These are phyloP conservation scores for Diorhabda elongata DNA, from an alignment of 1,140 invertebrate genomes.

Conservation along the genomic window DNA sequence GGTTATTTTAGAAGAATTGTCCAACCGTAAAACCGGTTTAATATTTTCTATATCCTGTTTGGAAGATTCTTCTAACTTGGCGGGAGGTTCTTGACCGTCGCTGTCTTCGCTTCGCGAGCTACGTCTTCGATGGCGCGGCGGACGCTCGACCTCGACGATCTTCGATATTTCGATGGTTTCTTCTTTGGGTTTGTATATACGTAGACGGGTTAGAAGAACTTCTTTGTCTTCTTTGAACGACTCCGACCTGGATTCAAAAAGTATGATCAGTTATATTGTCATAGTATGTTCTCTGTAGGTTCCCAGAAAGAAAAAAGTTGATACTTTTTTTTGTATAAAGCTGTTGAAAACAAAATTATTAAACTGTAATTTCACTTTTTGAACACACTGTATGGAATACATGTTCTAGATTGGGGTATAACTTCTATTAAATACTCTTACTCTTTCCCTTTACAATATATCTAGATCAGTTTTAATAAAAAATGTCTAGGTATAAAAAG, in stretches of 20 bases:
- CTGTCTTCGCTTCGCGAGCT: slow-evolving; percentile 28
- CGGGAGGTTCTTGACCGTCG: slow-evolving; percentile 10
- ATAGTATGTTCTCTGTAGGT: no score
- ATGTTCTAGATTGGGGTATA: no score
- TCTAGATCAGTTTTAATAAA: no score
- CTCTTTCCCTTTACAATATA: no score
- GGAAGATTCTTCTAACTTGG: slow-evolving; percentile 5
- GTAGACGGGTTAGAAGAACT: slow-evolving; percentile 39
- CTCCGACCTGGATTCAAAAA: slow-evolving; percentile 58
- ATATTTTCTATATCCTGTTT: slow-evolving; percentile 4
- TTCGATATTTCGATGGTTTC: slow-evolving; percentile 6
- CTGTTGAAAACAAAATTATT: no score
- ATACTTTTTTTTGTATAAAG: no score
- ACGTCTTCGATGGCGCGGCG: slow-evolving; percentile 23
- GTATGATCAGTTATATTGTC: background rate
- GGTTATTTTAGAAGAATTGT: background rate
- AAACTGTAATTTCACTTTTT: no score
- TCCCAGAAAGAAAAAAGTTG: no score
- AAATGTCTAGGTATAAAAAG: no score
- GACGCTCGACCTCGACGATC: slow-evolving; percentile 1
- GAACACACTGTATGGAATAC: no score
- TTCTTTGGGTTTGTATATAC: slow-evolving; percentile 40
- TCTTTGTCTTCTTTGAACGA: slow-evolving; percentile 66
- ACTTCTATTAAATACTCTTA: no score
- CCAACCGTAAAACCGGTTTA: background rate